phyloP scores from a whole-genome alignment of 1,140 invertebrate genomes.

The Bombus terrestris region DNA sequence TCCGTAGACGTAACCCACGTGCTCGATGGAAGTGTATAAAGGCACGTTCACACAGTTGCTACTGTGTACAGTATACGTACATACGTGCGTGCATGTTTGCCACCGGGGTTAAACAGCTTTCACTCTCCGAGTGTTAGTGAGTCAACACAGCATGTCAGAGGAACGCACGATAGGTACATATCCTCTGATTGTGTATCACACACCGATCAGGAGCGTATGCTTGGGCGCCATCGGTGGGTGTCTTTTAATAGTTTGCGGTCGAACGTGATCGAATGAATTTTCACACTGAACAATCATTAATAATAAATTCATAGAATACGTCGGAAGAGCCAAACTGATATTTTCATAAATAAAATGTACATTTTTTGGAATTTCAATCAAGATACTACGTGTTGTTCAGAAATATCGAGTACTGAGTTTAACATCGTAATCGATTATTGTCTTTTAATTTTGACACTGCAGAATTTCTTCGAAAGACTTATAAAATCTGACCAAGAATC shows the following conservation, averaged over 20 bases:
- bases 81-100: neutral
- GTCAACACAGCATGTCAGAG: constrained; percentile 60
- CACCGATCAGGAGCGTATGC: constrained; percentile 46
- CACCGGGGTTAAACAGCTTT: constrained; percentile 67
- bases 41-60: neutral
- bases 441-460: no score
- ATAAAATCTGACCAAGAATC: neutral
- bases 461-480: neutral
- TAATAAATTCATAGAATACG: neutral
- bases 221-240: neutral
- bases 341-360: no score
- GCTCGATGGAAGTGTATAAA: constrained; percentile 31
- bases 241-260: neutral
- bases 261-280: neutral
- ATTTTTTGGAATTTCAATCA: no score
- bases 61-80: neutral
- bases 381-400: no score
- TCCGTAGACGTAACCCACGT: constrained; percentile 60
- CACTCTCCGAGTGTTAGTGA: constrained; percentile 72
- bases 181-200: constrained; percentile 56
- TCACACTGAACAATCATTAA: neutral
- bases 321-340: neutral
- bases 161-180: constrained; percentile 50
- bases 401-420: no score
- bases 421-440: no score